A percentile compares a stretch with the other conserved stretches of the same genome.
Evolutionary conservation across 2,888 invertebrate species (phyloP).

Genomic region (Ctena decussata): DNA sequence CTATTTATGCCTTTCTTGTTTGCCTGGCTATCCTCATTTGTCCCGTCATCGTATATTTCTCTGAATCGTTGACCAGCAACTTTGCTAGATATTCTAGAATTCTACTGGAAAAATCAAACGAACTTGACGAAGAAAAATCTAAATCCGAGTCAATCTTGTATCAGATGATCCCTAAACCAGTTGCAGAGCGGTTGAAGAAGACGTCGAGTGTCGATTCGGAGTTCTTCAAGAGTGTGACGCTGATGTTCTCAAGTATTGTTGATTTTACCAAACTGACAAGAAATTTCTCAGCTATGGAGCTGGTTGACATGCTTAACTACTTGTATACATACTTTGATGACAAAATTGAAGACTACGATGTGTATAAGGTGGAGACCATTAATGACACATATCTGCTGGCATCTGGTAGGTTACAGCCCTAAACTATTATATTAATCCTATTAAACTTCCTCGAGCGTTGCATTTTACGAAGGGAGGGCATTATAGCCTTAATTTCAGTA

Average conservation of each 20-base stretch:
- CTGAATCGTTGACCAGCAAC: conserved; percentile 63
- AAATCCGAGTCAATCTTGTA: conserved; percentile 69
- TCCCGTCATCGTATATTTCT: conserved; percentile 60
- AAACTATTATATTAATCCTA: too few relatives aligned
- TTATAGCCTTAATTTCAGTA: too few relatives aligned
- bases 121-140: conserved; percentile 66
- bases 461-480: too few relatives aligned
- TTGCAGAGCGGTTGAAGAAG: conserved; percentile 68
- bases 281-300: conserved; percentile 61
- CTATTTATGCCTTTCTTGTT: conserved; percentile 47
- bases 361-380: conserved; percentile 78
- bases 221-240: conserved; percentile 72
- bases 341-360: conserved; percentile 64
- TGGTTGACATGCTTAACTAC: conserved; percentile 68
- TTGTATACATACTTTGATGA: conserved; percentile 72
- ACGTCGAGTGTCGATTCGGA: conserved; percentile 69
- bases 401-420: too few relatives aligned
- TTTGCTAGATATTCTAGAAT: conserved; percentile 75
- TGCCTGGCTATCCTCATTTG: conserved; percentile 57
- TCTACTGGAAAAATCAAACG: conserved; percentile 69
- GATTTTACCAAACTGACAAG: conserved; percentile 63
- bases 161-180: conserved; percentile 73
- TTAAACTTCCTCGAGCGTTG: too few relatives aligned
- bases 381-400: conserved; percentile 77
- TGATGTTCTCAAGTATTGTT: conserved; percentile 73